phyloP scores from a whole-genome alignment of 2,797 vertebrate species.

The Dipus sagitta region DNA sequence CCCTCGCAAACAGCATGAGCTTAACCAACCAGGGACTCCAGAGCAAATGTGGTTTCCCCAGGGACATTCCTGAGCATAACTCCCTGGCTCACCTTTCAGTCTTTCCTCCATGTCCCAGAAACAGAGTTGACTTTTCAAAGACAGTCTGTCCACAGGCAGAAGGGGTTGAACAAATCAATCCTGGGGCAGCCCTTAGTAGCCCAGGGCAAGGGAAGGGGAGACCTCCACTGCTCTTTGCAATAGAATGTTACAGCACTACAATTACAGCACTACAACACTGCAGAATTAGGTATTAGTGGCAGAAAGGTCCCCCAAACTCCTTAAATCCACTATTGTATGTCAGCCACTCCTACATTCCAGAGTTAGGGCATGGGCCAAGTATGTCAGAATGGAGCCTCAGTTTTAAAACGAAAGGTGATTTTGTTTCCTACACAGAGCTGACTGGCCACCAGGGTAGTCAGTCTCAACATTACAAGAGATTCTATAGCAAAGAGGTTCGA shows the following conservation, averaged over 20 bases:
- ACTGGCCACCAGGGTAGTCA: background rate
- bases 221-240: background rate
- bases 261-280: too few relatives aligned
- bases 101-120: background rate
- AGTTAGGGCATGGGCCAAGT: background rate
- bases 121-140: background rate
- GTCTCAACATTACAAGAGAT: background rate
- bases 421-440: background rate
- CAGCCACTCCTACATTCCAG: background rate
- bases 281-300: background rate
- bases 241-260: background rate
- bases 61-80: background rate
- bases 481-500: conserved; percentile 18
- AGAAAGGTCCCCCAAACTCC: background rate
- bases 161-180: background rate
- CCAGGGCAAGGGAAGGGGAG: background rate
- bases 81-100: background rate
- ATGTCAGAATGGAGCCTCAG: background rate
- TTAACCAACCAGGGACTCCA: background rate
- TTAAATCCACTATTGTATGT: background rate
- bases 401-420: background rate
- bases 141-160: background rate
- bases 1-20: background rate
- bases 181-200: background rate
- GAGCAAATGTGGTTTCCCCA: background rate